phyloP scores from a whole-genome alignment of 2,797 vertebrate species.

The Sebastolobus alascanus region DNA sequence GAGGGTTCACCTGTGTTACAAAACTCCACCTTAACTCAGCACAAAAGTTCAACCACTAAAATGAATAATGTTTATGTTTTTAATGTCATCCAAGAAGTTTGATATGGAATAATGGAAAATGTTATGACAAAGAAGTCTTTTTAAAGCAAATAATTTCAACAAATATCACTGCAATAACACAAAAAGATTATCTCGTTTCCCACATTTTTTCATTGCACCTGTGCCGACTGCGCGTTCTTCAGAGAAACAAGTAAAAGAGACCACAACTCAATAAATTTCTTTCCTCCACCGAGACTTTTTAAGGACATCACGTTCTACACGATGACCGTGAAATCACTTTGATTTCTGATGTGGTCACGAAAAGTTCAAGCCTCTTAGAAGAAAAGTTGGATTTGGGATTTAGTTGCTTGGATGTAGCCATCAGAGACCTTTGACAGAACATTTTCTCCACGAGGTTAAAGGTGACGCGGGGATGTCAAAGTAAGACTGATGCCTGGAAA shows the following conservation, averaged over 20 bases:
- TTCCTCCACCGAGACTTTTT: conserved; percentile 51
- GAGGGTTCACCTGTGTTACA: conserved; percentile 41
- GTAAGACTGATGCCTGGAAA: conserved; percentile 74
- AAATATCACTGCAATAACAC: not conserved
- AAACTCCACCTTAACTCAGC: conserved; percentile 32
- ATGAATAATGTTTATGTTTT: conserved; percentile 6
- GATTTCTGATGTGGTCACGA: conserved; percentile 81
- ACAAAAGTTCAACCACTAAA: conserved; percentile 16
- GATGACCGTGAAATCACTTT: conserved; percentile 83
- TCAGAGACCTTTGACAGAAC: conserved; percentile 69
- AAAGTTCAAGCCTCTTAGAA: conserved; percentile 80
- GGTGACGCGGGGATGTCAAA: conserved; percentile 78
- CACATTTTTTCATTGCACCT: conserved; percentile 59
- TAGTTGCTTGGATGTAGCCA: conserved; percentile 74
- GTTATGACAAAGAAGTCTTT: not conserved
- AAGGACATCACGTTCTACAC: conserved; percentile 76
- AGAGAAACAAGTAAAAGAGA: conserved; percentile 63
- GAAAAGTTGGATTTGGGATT: conserved; percentile 73
- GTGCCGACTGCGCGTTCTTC: conserved; percentile 51
- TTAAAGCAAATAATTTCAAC: not conserved
- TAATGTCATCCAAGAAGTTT: not conserved
- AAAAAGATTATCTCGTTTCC: not conserved
- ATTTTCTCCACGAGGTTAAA: conserved; percentile 76
- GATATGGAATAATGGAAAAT: not conserved
- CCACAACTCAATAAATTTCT: conserved; percentile 59